These are phyloP conservation scores for Nysson spinosus DNA, from an alignment of 2,888 invertebrate genomes.

Conservation along the genomic window DNA sequence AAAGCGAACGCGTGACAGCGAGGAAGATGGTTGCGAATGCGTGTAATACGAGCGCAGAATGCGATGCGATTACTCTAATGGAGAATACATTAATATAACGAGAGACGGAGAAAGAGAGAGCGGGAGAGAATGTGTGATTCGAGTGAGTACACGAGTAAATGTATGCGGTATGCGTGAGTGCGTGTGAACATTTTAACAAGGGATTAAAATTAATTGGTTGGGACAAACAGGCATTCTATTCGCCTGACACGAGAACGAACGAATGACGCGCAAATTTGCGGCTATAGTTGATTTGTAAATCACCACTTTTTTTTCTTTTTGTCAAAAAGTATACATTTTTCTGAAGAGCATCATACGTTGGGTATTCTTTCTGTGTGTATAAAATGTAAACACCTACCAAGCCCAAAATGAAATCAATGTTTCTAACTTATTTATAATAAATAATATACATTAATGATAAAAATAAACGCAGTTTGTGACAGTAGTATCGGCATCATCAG, in stretches of 20 bases:
- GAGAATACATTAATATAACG: constrained; percentile 48
- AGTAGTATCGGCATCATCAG: constrained; percentile 55
- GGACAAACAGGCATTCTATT: constrained; percentile 42
- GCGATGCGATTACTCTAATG: too few relatives aligned
- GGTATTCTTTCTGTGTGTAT: constrained; percentile 76
- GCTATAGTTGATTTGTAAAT: constrained; percentile 80
- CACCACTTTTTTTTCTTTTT: too few relatives aligned
- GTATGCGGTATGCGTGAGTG: constrained; percentile 19
- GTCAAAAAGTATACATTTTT: constrained; percentile 80
- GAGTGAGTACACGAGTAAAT: too few relatives aligned
- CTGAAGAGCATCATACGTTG: constrained; percentile 73
- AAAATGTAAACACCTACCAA: constrained; percentile 76
- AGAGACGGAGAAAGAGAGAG: constrained; percentile 50
- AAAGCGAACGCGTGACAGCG: constrained; percentile 46
- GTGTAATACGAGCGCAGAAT: too few relatives aligned
- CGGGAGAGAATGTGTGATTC: constrained; percentile 22
- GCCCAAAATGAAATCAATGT: constrained; percentile 73
- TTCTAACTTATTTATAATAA: constrained; percentile 78
- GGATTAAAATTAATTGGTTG: constrained; percentile 36
- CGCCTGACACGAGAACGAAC: constrained; percentile 46
- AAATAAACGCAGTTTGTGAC: constrained; percentile 72
- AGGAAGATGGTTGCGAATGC: constrained; percentile 35
- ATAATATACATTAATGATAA: constrained; percentile 77
- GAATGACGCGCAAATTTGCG: constrained; percentile 70
- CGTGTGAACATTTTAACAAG: constrained; percentile 43